Conservation (phyloP, 2,113 vertebrate species). For the Ranitomeya imitator region DNA sequence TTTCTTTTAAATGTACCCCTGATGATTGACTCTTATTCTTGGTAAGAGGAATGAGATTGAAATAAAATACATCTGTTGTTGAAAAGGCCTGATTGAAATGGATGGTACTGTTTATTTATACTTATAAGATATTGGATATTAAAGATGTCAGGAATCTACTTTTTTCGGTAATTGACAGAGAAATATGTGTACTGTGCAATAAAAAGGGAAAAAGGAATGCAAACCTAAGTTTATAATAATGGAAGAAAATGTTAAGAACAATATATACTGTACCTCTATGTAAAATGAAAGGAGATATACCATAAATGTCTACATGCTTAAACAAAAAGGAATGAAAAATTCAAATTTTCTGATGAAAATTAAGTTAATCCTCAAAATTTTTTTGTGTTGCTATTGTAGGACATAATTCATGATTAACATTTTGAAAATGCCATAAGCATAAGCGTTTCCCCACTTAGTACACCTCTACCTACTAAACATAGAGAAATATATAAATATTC, state of each 20-base stretch:
- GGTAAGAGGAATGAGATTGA: background rate
- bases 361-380: background rate
- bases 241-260: background rate
- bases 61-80: constrained; percentile 25
- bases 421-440: too few species aligned
- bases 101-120: background rate
- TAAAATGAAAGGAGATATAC: background rate
- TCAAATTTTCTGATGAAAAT: background rate
- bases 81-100: background rate
- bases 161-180: background rate
- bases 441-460: background rate
- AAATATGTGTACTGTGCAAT: background rate
- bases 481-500: too few species aligned
- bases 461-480: too few species aligned
- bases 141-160: background rate
- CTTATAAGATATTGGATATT: background rate
- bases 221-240: background rate
- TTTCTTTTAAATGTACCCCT: constrained; percentile 11
- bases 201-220: background rate
- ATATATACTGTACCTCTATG: background rate
- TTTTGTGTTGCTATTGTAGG: too few species aligned
- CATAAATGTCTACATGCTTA: background rate
- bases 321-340: background rate
- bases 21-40: constrained; percentile 33
- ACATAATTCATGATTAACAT: too few species aligned